Conservation (phyloP, 2,888 invertebrate genomes). For the Xestobium rufovillosum region DNA sequence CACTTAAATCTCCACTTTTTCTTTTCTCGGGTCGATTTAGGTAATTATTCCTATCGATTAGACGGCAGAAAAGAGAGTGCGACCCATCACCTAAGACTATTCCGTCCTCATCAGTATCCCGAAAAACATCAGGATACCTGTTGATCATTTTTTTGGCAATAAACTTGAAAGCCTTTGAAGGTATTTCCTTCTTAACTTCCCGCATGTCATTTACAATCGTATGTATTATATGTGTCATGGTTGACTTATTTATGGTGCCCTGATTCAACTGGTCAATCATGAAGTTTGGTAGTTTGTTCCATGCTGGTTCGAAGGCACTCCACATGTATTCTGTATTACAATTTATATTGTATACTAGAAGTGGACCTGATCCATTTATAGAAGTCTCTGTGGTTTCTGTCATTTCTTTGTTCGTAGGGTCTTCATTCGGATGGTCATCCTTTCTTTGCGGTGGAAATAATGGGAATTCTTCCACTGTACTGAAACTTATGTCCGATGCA, state of each 20-base stretch:
- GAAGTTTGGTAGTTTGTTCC: conserved; percentile 15
- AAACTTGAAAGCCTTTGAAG: conserved; percentile 21
- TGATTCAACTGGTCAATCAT: conserved; percentile 13
- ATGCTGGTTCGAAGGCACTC: conserved; percentile 17
- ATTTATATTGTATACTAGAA: conserved; percentile 6
- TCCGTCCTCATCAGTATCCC: conserved; percentile 25
- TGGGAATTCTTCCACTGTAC: too few species aligned
- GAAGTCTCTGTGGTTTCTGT: too few species aligned
- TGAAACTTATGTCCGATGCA: too few species aligned
- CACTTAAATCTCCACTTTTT: conserved; percentile 5
- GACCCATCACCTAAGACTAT: conserved; percentile 23
- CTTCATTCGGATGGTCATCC: too few species aligned
- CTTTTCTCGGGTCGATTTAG: conserved; percentile 24
- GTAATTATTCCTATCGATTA: conserved; percentile 24
- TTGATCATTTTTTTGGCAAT: conserved; percentile 21
- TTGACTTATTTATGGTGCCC: conserved; percentile 13
- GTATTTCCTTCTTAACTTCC: conserved; percentile 19
- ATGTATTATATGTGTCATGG: conserved; percentile 17
- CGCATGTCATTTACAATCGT: conserved; percentile 21
- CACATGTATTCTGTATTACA: conserved; percentile 15
- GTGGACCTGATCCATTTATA: too few species aligned
- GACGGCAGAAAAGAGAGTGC: conserved; percentile 20
- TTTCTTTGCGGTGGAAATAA: too few species aligned
- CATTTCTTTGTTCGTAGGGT: too few species aligned
- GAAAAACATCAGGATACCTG: conserved; percentile 23